Conservation (phyloP, 2,888 invertebrate genomes). For the Drosophila seclusa region DNA sequence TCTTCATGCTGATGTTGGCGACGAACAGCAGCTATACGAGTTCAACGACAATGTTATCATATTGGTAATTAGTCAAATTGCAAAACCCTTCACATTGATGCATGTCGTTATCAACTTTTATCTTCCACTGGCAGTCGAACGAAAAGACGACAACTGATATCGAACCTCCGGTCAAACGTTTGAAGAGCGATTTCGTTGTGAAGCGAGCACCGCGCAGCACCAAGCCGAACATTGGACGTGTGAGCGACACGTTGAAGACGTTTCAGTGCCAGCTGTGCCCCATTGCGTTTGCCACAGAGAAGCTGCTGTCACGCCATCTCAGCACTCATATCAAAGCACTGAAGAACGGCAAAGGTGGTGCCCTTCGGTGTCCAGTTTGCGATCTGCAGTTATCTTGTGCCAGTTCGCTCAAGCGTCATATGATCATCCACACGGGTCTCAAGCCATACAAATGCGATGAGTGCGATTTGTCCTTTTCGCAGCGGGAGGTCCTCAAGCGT, state of each 20-base stretch:
- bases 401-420: slow-evolving; percentile 89
- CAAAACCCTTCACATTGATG: background rate
- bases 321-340: slow-evolving; percentile 87
- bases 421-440: slow-evolving; percentile 87
- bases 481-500: slow-evolving; percentile 89
- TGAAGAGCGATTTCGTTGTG: slow-evolving; percentile 37
- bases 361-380: slow-evolving; percentile 86
- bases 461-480: slow-evolving; percentile 89
- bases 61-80: slow-evolving; percentile 68
- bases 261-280: slow-evolving; percentile 88
- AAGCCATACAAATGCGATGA: slow-evolving; percentile 86
- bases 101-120: background rate
- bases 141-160: slow-evolving; percentile 23
- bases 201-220: slow-evolving; percentile 30
- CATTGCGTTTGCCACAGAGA: slow-evolving; percentile 87
- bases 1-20: slow-evolving; percentile 51
- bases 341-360: slow-evolving; percentile 85
- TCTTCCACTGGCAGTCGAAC: slow-evolving; percentile 38
- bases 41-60: slow-evolving; percentile 85
- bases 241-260: slow-evolving; percentile 84
- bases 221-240: slow-evolving; percentile 42
- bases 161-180: slow-evolving; percentile 4
- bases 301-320: slow-evolving; percentile 87
- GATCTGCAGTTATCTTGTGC: slow-evolving; percentile 89
- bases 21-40: slow-evolving; percentile 59